These are phyloP conservation scores for Tetrax tetrax DNA, from an alignment of 2,113 vertebrate genomes.

Conservation along the genomic window DNA sequence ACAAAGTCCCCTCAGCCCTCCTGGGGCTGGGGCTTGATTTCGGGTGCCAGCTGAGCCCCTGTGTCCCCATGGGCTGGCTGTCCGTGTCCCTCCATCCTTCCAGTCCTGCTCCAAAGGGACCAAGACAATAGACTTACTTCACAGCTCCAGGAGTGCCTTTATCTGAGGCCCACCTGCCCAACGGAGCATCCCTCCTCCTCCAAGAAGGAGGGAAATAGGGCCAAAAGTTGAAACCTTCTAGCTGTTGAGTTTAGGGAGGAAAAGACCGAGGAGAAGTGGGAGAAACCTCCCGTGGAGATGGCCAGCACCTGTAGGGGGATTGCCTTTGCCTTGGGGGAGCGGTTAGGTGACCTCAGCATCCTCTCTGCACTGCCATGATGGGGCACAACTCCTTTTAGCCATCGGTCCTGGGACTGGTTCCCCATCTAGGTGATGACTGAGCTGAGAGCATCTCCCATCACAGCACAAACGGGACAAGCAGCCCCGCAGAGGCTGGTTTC, in stretches of 20 bases:
- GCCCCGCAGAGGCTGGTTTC: neutral
- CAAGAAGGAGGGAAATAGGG: neutral
- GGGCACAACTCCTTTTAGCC: neutral
- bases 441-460: neutral
- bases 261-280: neutral
- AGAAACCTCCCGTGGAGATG: neutral
- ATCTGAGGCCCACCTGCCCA: rapidly evolving
- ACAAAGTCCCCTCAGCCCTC: rapidly evolving
- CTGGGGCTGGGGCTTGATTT: neutral
- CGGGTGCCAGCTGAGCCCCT: neutral
- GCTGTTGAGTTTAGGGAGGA: neutral
- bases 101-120: neutral
- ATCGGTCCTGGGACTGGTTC: neutral
- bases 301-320: too few relatives aligned
- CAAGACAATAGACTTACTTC: rapidly evolving
- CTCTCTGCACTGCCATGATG: neutral
- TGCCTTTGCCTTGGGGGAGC: neutral
- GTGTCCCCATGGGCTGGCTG: neutral
- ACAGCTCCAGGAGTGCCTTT: neutral
- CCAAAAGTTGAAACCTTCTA: neutral
- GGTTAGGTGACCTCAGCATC: neutral
- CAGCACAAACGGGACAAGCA: neutral
- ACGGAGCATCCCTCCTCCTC: neutral
- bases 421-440: neutral
- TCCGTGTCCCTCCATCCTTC: rapidly evolving